These are phyloP conservation scores for Nephrotoma guestfalica DNA, from an alignment of 2,888 invertebrate genomes.

Conservation along the genomic window DNA sequence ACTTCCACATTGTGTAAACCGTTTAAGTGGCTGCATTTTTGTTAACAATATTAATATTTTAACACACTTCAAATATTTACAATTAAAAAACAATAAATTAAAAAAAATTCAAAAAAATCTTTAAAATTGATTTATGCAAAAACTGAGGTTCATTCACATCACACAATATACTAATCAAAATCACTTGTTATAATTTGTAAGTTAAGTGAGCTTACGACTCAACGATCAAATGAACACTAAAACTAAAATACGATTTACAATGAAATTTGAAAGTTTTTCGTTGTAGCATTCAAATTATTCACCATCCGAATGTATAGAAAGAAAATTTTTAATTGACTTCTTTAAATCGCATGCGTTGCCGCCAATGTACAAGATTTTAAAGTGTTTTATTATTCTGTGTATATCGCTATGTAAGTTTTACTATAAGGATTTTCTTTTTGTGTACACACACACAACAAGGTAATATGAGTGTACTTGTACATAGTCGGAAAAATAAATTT, in stretches of 20 bases:
- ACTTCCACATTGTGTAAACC: constrained; percentile 33
- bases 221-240: neutral
- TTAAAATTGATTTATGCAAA: neutral
- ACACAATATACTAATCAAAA: neutral
- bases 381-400: neutral
- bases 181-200: neutral
- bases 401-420: neutral
- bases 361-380: neutral
- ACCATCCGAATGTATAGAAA: neutral
- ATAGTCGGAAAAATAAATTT: neutral
- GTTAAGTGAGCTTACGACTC: neutral
- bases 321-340: neutral
- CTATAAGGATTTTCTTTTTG: neutral
- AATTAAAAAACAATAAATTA: neutral
- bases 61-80: neutral
- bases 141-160: neutral
- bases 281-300: neutral
- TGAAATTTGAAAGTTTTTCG: neutral
- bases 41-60: neutral
- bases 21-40: constrained; percentile 31
- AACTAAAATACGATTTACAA: neutral
- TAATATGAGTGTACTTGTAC: neutral
- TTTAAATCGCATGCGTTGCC: neutral
- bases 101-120: neutral
- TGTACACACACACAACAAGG: neutral